A percentile compares a stretch with the other conserved stretches of the same genome.
phyloP scores from a whole-genome alignment of 2,888 invertebrate genomes.

The Acrobasis consociella region DNA sequence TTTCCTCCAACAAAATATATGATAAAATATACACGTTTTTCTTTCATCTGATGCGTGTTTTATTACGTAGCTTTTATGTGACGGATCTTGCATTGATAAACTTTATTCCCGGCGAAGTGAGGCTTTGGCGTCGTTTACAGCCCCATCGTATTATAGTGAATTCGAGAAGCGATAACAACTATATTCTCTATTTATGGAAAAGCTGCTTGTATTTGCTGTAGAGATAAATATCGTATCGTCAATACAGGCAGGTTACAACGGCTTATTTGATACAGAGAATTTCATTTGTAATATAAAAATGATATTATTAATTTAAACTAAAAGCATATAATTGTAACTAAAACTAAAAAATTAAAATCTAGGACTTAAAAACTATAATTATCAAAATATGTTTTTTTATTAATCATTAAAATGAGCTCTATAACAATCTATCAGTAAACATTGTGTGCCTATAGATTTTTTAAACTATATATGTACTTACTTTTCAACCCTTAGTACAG shows the following conservation, averaged over 20 bases:
- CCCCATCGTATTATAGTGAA: constrained; percentile 25
- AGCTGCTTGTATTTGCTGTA: not conserved
- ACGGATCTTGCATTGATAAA: constrained; percentile 23
- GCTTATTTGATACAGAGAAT: too few relatives aligned
- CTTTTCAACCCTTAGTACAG: too few relatives aligned
- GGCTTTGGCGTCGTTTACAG: constrained; percentile 18
- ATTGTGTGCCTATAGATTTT: too few relatives aligned
- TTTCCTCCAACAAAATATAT: constrained; percentile 14
- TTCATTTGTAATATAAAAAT: too few relatives aligned
- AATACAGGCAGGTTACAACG: not conserved
- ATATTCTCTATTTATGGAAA: constrained; percentile 10
- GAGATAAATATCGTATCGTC: not conserved
- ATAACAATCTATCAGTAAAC: too few relatives aligned
- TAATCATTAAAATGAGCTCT: too few relatives aligned
- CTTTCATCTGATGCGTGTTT: constrained; percentile 23
- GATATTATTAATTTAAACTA: too few relatives aligned
- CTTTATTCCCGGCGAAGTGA: constrained; percentile 19
- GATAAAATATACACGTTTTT: constrained; percentile 12
- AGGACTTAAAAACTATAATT: too few relatives aligned
- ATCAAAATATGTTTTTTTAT: too few relatives aligned
- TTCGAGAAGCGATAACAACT: constrained; percentile 17
- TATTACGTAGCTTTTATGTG: constrained; percentile 23
- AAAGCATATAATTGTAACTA: too few relatives aligned
- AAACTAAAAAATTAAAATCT: too few relatives aligned
- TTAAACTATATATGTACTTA: too few relatives aligned